Evolutionary conservation across 2,888 invertebrate species (phyloP), one percentile per base, ranked within the genome.

Genomic region (Baronia brevicornis): DNA sequence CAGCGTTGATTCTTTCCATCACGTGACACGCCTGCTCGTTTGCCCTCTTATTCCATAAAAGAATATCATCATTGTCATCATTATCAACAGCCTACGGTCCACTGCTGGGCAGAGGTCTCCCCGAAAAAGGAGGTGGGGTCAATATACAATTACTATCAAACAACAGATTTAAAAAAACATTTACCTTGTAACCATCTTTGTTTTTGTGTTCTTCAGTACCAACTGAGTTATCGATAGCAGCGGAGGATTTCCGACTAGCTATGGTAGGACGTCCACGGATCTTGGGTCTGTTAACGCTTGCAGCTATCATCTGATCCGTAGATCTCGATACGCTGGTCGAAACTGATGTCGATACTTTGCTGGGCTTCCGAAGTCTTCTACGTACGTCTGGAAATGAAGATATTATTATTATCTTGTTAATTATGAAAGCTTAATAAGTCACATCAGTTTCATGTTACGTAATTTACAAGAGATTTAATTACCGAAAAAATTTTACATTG

Each of bases 111-210:
- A n/a, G n/a, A n/a, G n/a, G n/a, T n/a, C n/a, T n/a, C n/a, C n/a
- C n/a, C n/a, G n/a, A n/a, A n/a, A n/a, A n/a, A n/a, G n/a, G n/a
- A n/a, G n/a, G n/a, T n/a, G n/a, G n/a, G n/a, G n/a, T n/a, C n/a
- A n/a, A n/a, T n/a, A n/a, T n/a, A n/a, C n/a, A n/a, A n/a, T n/a
- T n/a, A n/a, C n/a, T n/a, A n/a, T 10, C 7, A 10, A 7, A 6
- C 2, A 17, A 26, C 8, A 15, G 4, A 20, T 5, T 19, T 20
- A 12, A 13, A 21, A 23, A 12, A 23, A 7, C 3, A 32, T 55
- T 54, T 44, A 87, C 88, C 78, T 92, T 92, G 58, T 91, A 90
- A 27, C 90, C 90, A 82, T 90, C 90, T 49, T 90, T 90, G 41
- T 89, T 88, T 44, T 89, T 89, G 38, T 87, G 88, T 36, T 87